Evolutionary conservation across 2,797 vertebrate species (phyloP).

Genomic region (Sciaenops ocellatus): DNA sequence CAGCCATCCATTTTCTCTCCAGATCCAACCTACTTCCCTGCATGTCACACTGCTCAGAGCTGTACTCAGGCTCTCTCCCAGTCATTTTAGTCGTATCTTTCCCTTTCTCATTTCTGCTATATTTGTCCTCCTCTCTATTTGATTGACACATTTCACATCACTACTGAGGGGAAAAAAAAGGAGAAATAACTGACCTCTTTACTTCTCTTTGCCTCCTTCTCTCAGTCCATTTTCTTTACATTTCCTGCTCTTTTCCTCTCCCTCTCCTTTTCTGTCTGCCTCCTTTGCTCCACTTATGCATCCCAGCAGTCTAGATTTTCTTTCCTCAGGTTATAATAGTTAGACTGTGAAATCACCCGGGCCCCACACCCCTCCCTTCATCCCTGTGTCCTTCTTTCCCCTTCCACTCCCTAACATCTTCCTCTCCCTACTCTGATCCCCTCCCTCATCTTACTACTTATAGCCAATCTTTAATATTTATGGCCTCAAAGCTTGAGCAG

Average conservation of each 20-base stretch:
- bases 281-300: constrained; percentile 69
- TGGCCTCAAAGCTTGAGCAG: constrained; percentile 75
- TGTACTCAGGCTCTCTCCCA: constrained; percentile 36
- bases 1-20: constrained; percentile 68
- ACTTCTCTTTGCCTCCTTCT: constrained; percentile 26
- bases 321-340: constrained; percentile 86
- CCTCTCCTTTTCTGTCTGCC: constrained; percentile 45
- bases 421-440: constrained; percentile 54
- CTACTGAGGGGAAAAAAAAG: background rate
- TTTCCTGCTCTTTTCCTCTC: constrained; percentile 33
- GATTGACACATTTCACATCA: constrained; percentile 53
- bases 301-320: constrained; percentile 77
- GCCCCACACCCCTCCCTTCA: constrained; percentile 74
- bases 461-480: constrained; percentile 86
- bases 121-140: constrained; percentile 16
- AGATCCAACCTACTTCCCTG: constrained; percentile 61
- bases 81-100: constrained; percentile 16
- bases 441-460: constrained; percentile 70
- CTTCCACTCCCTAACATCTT: constrained; percentile 65
- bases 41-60: constrained; percentile 45
- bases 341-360: constrained; percentile 89
- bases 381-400: constrained; percentile 73
- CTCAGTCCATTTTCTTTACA: constrained; percentile 43
- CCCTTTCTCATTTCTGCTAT: background rate
- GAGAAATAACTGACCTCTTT: constrained; percentile 26